phyloP scores from a whole-genome alignment of 2,888 invertebrate species.

The Diaphora mendica region DNA sequence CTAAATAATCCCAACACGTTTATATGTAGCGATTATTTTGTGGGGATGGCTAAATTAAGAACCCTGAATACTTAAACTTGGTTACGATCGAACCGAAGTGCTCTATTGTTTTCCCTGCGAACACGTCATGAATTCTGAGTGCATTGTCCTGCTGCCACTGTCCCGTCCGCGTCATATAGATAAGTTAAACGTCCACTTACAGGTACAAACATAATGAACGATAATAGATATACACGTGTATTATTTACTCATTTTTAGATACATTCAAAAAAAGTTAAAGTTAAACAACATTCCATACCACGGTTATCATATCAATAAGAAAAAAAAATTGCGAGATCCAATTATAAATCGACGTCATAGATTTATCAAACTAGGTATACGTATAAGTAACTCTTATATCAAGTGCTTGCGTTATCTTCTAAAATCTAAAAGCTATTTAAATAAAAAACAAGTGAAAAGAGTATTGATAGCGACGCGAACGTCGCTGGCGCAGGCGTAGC shows the following conservation, averaged over 20 bases:
- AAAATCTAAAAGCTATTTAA: conserved; percentile 1
- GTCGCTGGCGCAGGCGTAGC: conserved; percentile 32
- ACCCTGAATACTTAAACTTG: conserved; percentile 51
- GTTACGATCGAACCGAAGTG: conserved; percentile 57
- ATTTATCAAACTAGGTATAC: background rate
- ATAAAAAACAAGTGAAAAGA: conserved; percentile 26
- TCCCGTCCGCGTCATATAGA: conserved; percentile 59
- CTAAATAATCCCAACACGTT: background rate
- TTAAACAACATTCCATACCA: conserved; percentile 19
- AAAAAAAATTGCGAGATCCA: background rate
- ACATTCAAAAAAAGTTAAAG: conserved; percentile 20
- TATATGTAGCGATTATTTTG: conserved; percentile 21
- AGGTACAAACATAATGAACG: conserved; percentile 35
- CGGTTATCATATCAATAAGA: conserved; percentile 24
- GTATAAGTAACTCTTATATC: conserved; percentile 1
- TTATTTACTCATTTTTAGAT: conserved; percentile 25
- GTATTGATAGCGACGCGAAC: conserved; percentile 28
- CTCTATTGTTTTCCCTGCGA: conserved; percentile 68
- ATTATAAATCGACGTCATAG: background rate
- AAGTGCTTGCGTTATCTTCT: background rate
- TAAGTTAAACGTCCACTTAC: conserved; percentile 55
- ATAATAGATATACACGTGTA: conserved; percentile 35
- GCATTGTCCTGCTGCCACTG: conserved; percentile 66
- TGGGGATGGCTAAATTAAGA: conserved; percentile 27
- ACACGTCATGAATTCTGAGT: conserved; percentile 68